Percentiles rank a stretch among this genome's conserved stretches.
These are phyloP conservation scores for Drosophila hydei DNA, from an alignment of 1,140 invertebrate species.

Conservation along the genomic window DNA sequence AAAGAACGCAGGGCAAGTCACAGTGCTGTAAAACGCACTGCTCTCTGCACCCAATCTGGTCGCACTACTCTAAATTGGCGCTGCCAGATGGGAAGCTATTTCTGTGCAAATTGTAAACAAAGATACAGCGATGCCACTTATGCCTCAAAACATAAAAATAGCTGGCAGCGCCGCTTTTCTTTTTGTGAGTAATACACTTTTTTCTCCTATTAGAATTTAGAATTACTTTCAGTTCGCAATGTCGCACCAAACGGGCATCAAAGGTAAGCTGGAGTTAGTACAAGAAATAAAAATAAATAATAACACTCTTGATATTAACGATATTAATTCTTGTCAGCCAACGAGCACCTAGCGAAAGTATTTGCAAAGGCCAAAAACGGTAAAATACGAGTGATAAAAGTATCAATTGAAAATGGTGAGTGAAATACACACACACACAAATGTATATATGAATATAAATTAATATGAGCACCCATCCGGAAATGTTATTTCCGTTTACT, in stretches of 20 bases:
- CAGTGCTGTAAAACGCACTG: constrained; percentile 28
- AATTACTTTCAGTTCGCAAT: constrained; percentile 83
- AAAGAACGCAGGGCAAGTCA: constrained; percentile 49
- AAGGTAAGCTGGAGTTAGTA: constrained; percentile 67
- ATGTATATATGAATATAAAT: not conserved
- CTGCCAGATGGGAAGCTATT: constrained; percentile 13
- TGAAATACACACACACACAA: constrained; percentile 18
- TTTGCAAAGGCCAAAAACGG: constrained; percentile 92
- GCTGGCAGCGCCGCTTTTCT: constrained; percentile 26
- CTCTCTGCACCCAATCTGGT: not conserved
- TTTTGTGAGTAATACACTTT: constrained; percentile 66
- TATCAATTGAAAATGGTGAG: constrained; percentile 94
- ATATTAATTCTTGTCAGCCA: constrained; percentile 85
- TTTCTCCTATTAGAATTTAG: constrained; percentile 47
- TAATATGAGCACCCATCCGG: not conserved
- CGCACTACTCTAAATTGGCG: constrained; percentile 24
- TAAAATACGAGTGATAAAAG: constrained; percentile 91
- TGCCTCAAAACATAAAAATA: constrained; percentile 1
- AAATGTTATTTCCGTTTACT: constrained; percentile 31
- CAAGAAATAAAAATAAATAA: not conserved
- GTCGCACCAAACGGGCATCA: constrained; percentile 92
- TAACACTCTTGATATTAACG: not conserved
- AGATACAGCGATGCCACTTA: constrained; percentile 12
- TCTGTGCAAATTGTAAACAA: constrained; percentile 42
- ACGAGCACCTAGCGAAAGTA: constrained; percentile 91